Evolutionary conservation across 1,140 invertebrate genomes (phyloP), one percentile per base, ranked within the genome.

Genomic region (Eriocheir sinensis): DNA sequence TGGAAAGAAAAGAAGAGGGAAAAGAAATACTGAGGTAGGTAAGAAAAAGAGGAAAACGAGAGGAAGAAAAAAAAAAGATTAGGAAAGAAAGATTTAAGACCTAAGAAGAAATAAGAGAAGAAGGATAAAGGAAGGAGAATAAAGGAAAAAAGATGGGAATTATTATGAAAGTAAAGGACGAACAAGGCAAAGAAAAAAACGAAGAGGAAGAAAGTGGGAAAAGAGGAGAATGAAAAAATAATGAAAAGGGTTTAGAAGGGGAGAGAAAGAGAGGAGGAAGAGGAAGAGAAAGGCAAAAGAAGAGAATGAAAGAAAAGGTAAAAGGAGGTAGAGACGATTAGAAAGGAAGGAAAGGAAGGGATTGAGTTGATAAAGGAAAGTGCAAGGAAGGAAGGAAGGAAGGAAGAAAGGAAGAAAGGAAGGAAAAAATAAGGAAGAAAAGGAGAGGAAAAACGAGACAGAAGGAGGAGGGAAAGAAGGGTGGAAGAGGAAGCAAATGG

Each of bases 281-380:
- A 30, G n/a, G 81, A 83, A 83, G n/a, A 30, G 81, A 34, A 83
- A 34, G 81, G n/a, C n/a, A n/a, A n/a, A n/a, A n/a, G n/a, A n/a
- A n/a, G n/a, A 83, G 81, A 34, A 34, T 6, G n/a, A 34, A 8
- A 8, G n/a, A 34, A 83, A 30, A 34, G n/a, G 8, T 8, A 30
- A 83, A 83, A 83, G 81, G 81, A 30, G 81, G n/a, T 9, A 83
- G 81, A 34, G 81, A 83, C 6, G 81, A 30, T 8, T 9, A 34
- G 36, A 30, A 34, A 30, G 8, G 81, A 34, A 83, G 81, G n/a
- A 30, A 83, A 34, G 81, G 81, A 83, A n/a, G n/a, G n/a, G n/a
- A n/a, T n/a, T n/a, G n/a, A n/a, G n/a, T n/a, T n/a, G n/a, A n/a
- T n/a, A n/a, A n/a, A n/a, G n/a, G n/a, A n/a, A n/a, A n/a, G n/a